Conservation (phyloP, 1,140 invertebrate genomes). For the Samia ricini region DNA sequence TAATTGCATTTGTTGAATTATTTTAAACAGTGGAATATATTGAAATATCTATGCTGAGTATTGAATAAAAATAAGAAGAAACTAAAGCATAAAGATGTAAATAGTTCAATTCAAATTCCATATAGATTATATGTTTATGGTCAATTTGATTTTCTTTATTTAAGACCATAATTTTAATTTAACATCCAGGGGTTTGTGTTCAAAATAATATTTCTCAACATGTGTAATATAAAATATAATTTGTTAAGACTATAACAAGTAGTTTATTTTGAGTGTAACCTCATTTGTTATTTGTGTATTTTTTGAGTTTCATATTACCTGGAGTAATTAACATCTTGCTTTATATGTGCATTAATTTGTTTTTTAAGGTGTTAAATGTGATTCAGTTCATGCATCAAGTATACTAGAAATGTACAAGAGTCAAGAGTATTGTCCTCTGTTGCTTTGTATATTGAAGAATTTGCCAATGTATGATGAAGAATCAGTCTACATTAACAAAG, state of each 20-base stretch:
- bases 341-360: neutral
- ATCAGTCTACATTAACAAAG: constrained; percentile 4
- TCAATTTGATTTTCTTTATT: no score
- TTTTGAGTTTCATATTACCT: neutral
- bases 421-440: constrained; percentile 32
- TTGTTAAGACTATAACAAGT: no score
- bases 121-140: no score
- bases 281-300: neutral
- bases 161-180: no score
- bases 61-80: no score
- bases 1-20: neutral
- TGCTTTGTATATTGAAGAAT: constrained; percentile 54
- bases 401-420: constrained; percentile 47
- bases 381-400: constrained; percentile 44
- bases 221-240: no score
- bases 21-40: neutral
- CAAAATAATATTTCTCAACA: no score
- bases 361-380: constrained; percentile 52
- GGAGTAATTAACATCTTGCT: neutral
- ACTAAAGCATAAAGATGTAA: no score
- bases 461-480: constrained; percentile 34
- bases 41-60: neutral
- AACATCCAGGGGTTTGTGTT: no score
- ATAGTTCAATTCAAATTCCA: no score
- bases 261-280: neutral